Percentiles rank a stretch among this genome's conserved stretches.
Evolutionary conservation across 2,888 invertebrate species (phyloP).

Genomic region (Lithophane socia): DNA sequence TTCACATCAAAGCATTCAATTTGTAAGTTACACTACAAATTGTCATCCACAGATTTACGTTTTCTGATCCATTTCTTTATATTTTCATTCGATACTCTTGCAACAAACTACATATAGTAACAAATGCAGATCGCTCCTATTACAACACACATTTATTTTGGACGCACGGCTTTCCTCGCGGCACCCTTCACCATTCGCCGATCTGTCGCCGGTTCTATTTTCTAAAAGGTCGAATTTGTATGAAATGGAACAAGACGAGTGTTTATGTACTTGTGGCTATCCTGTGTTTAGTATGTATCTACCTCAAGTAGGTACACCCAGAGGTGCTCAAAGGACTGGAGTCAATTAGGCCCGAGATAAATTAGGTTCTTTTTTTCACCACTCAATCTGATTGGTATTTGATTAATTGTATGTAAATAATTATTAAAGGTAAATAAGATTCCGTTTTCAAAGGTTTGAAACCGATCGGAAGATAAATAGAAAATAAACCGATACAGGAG

Average conservation of each 20-base stretch:
- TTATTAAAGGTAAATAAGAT: constrained; percentile 10
- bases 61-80: background rate
- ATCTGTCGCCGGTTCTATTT: constrained; percentile 37
- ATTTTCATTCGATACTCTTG: background rate
- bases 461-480: background rate
- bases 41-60: background rate
- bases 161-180: background rate
- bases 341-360: background rate
- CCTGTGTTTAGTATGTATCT: background rate
- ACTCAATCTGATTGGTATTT: constrained; percentile 24
- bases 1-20: background rate
- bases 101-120: background rate
- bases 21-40: background rate
- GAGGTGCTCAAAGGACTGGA: background rate
- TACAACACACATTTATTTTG: constrained; percentile 20
- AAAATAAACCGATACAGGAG: background rate
- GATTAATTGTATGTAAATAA: constrained; percentile 26
- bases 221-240: constrained; percentile 35
- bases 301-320: background rate
- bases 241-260: constrained; percentile 15
- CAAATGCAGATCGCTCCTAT: background rate
- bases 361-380: background rate
- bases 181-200: constrained; percentile 3
- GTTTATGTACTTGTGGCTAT: background rate
- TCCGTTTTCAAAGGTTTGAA: constrained; percentile 12